Conservation (phyloP, 2,888 invertebrate genomes). For the Choristoneura rosaceana region DNA sequence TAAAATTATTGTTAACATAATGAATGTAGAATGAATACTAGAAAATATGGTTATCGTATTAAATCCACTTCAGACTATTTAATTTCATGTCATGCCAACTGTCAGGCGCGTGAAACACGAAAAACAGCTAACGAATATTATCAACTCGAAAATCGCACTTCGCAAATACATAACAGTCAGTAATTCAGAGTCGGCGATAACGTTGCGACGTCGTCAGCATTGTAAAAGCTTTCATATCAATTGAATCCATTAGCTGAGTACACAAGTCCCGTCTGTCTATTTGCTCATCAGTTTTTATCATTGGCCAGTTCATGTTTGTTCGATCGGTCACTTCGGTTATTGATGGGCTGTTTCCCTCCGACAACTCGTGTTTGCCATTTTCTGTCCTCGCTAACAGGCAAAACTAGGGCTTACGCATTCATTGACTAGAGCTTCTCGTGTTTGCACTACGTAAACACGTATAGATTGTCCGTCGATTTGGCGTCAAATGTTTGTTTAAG, state of each 20-base stretch:
- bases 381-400: slow-evolving; percentile 44
- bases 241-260: slow-evolving; percentile 85
- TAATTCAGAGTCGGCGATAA: slow-evolving; percentile 73
- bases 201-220: slow-evolving; percentile 72
- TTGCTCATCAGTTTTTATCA: slow-evolving; percentile 86
- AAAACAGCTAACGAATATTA: slow-evolving; percentile 33
- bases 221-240: slow-evolving; percentile 86
- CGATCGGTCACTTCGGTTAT: slow-evolving; percentile 83
- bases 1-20: not conserved
- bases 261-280: slow-evolving; percentile 82
- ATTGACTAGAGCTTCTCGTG: slow-evolving; percentile 38
- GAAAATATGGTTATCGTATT: not conserved
- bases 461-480: slow-evolving; percentile 37
- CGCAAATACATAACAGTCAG: slow-evolving; percentile 50
- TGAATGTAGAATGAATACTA: not conserved
- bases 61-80: not conserved
- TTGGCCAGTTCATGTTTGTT: slow-evolving; percentile 81
- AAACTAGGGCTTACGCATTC: slow-evolving; percentile 42
- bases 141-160: slow-evolving; percentile 48
- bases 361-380: slow-evolving; percentile 58
- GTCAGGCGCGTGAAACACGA: not conserved
- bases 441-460: slow-evolving; percentile 33
- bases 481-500: slow-evolving; percentile 47
- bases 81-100: slow-evolving; percentile 4
- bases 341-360: slow-evolving; percentile 77